These are phyloP conservation scores for Drosophila cracens DNA, from an alignment of 2,888 invertebrate genomes.

Conservation along the genomic window DNA sequence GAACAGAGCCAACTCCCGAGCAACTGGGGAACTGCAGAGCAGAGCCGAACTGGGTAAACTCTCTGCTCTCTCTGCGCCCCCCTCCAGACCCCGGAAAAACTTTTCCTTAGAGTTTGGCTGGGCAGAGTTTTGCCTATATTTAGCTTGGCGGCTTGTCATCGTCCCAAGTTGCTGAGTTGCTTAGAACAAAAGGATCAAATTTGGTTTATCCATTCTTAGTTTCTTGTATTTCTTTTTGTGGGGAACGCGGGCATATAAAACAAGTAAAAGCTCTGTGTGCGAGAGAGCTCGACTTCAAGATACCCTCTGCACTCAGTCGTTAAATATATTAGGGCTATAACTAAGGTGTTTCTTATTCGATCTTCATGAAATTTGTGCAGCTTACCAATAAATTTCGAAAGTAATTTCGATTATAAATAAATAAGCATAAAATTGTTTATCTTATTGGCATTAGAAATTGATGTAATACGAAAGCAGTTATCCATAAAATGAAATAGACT, in stretches of 20 bases:
- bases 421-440: not conserved
- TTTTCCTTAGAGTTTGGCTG: slow-evolving; percentile 58
- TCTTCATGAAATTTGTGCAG: not conserved
- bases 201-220: slow-evolving; percentile 15
- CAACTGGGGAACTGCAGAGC: slow-evolving; percentile 26
- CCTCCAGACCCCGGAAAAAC: slow-evolving; percentile 32
- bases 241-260: not conserved
- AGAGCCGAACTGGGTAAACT: slow-evolving; percentile 15
- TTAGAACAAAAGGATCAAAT: slow-evolving; percentile 71
- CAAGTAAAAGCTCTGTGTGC: not conserved
- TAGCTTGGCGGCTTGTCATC: slow-evolving; percentile 34
- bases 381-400: not conserved
- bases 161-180: slow-evolving; percentile 43
- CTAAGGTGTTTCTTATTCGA: not conserved
- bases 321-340: not conserved
- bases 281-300: not conserved
- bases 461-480: not conserved
- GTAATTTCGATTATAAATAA: not conserved
- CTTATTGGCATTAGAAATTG: not conserved
- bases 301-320: not conserved
- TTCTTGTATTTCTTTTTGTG: not conserved
- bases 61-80: not conserved
- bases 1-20: slow-evolving; percentile 25
- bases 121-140: slow-evolving; percentile 67
- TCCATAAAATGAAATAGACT: not conserved